Evolutionary conservation across 2,888 invertebrate genomes (phyloP), one percentile per base, ranked within the genome.

Genomic region (Dusona sp.): DNA sequence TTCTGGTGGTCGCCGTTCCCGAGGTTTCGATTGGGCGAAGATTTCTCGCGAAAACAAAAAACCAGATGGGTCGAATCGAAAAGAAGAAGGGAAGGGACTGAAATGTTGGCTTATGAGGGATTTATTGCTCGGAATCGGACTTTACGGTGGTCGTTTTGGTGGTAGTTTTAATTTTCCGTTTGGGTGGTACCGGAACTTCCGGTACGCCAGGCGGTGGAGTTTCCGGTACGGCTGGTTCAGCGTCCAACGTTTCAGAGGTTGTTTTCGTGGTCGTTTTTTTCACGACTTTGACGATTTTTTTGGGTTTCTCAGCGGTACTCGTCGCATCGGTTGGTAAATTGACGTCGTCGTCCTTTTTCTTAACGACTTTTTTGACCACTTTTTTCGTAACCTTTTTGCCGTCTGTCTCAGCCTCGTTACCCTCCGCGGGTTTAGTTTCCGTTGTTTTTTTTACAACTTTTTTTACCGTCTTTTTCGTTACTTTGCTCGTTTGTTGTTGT

Each of bases 311-410:
- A 45, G 87, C 87, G 72, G 88, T 84, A 51, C 91, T 91, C n/a
- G 89, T 89, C 19, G 89, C 87, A 78, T 92, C 91, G 2, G 92
- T 92, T 13, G 16, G 16, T 61, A 16, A 16, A 13, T 48, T 70
- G 61, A 65, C 73, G 79, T 89, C 78, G 36, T 81, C 77, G 80
- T 90, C 85, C 86, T 92, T 92, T 6, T 93, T 93, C 78, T 92
- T 94, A 1, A 88, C 78, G 11, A 90, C 89, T 88, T 96, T 96
- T 91, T 96, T 96, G 38, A 95, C 94, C 75, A 94, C 94, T 89
- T 95, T 96, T 89, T 95, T 96, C 8, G 95, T 93, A 88, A 95
- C 95, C 90, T 92, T 93, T 74, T 92, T 92, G 4, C 89, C 89
- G 1, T 88, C 83, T n/a, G 84, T 83, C 36, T 92, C 93, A 9